Evolutionary conservation across 2,797 vertebrate genomes (phyloP).

Genomic region (Gadopsis bispinosus): DNA sequence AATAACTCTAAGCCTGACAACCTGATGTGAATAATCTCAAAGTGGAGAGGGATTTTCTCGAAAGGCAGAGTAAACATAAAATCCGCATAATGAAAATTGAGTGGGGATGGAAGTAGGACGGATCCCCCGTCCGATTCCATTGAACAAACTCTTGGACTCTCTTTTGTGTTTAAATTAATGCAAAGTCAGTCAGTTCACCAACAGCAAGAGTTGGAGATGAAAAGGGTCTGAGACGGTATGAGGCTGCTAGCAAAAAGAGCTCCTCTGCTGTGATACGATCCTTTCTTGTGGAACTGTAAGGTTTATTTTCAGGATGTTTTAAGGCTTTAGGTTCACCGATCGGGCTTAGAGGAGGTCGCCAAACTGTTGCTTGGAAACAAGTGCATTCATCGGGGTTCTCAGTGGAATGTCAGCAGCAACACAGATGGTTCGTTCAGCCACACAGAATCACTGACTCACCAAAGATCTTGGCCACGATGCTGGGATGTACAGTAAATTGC

Average conservation of each 20-base stretch:
- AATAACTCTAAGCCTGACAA: constrained; percentile 80
- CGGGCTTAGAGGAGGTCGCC: neutral
- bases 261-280: neutral
- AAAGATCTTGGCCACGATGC: constrained; percentile 2
- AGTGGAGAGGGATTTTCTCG: constrained; percentile 72
- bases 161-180: neutral
- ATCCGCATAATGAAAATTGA: constrained; percentile 52
- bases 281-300: no score
- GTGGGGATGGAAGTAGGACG: constrained; percentile 19
- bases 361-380: constrained; percentile 20
- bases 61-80: constrained; percentile 66
- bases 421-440: neutral
- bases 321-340: neutral
- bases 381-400: constrained; percentile 2
- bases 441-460: constrained; percentile 5
- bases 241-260: no score
- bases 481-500: neutral
- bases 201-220: neutral
- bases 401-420: constrained; percentile 42
- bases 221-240: neutral
- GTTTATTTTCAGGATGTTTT: constrained; percentile 2
- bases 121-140: constrained; percentile 19
- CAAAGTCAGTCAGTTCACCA: neutral
- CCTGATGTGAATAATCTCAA: constrained; percentile 75
- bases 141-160: constrained; percentile 9